A percentile compares a stretch with the other conserved stretches of the same genome.
Conservation (phyloP, 2,113 vertebrate genomes). For the Anas platyrhynchos region DNA sequence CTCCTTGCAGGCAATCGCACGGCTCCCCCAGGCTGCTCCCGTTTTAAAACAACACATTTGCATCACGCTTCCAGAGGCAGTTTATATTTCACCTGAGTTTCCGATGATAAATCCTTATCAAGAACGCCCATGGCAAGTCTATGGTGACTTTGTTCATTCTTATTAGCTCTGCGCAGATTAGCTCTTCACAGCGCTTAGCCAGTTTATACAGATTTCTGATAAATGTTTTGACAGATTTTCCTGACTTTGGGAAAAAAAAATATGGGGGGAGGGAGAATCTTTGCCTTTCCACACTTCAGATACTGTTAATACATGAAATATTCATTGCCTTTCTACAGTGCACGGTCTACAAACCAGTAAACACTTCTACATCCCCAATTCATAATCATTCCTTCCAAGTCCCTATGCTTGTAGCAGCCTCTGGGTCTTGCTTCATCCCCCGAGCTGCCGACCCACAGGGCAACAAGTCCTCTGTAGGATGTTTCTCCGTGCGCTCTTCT, state of each 20-base stretch:
- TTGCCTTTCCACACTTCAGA: constrained; percentile 5
- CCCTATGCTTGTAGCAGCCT: rapidly evolving
- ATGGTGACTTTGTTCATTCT: constrained; percentile 55
- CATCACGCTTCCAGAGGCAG: constrained; percentile 19
- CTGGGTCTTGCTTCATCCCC: not conserved
- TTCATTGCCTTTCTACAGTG: constrained; percentile 38
- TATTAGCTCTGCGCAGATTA: constrained; percentile 68
- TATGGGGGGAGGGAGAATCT: not conserved
- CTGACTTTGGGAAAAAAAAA: constrained; percentile 32
- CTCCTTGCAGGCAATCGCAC: rapidly evolving
- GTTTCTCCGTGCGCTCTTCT: not conserved
- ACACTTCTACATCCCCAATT: not conserved
- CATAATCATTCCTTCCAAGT: rapidly evolving
- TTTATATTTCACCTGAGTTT: constrained; percentile 57
- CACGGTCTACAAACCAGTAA: not conserved
- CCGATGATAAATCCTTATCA: constrained; percentile 66
- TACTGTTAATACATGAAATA: constrained; percentile 66
- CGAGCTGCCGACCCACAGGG: rapidly evolving
- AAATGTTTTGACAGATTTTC: constrained; percentile 74
- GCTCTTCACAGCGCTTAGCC: constrained; percentile 61
- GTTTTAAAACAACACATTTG: not conserved
- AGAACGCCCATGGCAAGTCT: constrained; percentile 55
- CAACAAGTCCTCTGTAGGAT: not conserved
- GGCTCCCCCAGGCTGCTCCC: not conserved
- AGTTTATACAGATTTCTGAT: constrained; percentile 65